phyloP scores from a whole-genome alignment of 2,113 vertebrate species.

The Lepisosteus oculatus region DNA sequence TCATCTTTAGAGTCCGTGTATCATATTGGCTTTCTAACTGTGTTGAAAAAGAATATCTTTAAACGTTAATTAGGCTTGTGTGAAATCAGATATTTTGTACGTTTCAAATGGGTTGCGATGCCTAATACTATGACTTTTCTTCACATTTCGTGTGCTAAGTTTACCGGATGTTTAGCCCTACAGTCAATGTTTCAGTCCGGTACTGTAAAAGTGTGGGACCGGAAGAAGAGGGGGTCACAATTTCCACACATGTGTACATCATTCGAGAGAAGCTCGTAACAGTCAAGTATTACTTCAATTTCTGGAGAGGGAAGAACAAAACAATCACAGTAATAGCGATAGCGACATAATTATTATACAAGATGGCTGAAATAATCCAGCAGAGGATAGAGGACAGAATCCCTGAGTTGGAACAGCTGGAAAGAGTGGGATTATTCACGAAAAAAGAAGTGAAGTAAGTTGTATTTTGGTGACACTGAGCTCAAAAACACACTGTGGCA shows the following conservation, averaged over 20 bases:
- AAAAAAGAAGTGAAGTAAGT: constrained; percentile 80
- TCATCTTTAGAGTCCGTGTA: background rate
- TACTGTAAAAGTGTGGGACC: constrained; percentile 31
- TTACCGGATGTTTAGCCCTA: background rate
- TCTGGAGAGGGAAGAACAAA: no score
- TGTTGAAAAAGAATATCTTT: no score
- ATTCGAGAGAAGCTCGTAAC: no score
- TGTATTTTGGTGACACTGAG: background rate
- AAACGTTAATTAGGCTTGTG: no score
- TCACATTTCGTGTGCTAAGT: no score
- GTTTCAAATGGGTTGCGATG: no score
- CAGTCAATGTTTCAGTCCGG: constrained; percentile 38
- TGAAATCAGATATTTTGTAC: no score
- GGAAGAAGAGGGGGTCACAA: constrained; percentile 47
- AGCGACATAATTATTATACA: background rate
- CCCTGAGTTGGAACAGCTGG: constrained; percentile 85
- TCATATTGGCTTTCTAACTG: background rate
- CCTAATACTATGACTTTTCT: no score
- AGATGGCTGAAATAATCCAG: constrained; percentile 87
- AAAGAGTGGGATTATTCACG: constrained; percentile 87
- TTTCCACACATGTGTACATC: constrained; percentile 53
- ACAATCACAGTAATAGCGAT: background rate
- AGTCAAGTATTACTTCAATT: no score
- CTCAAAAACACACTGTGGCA: no score
- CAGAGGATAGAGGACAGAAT: constrained; percentile 83